Base-by-base conservation (phyloP, 2,888 invertebrate species). In the Catotricha subobsoleta region DNA sequence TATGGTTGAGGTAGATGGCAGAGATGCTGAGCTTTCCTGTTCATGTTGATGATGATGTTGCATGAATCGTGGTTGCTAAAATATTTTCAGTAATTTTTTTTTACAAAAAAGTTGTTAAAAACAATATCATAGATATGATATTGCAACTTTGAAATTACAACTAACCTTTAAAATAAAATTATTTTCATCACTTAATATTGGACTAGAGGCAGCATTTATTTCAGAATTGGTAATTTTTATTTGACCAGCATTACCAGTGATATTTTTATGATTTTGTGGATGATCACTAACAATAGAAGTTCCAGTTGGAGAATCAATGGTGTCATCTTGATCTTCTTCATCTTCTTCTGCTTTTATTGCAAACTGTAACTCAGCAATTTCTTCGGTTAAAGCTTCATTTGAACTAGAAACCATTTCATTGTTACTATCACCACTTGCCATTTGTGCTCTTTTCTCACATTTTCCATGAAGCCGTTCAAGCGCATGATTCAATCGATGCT, bases 401-500 rank as follows among this genome's bases (percentile, higher is more conserved):
- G 80, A 76, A 55, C 79, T 80, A 33, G 79, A 72, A 2, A 80
- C 80, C 48, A 76, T 71, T 49, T 80, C 78, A 52, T 70, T 69
- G 19, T 67, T 65, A 46, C 5, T 25, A 12, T n/a, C 28, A 13
- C 12, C 12, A 2, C 10, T n/a, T n/a, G 52, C 44, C 20, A 46
- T 40, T 4, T 40, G 18, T 19, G 54, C 57, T 4, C 55, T 50
- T 29, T 58, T 59, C 13, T 67, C 68, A 47, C 71, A 67, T 52
- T 77, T 77, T 6, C 82, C 78, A 54, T 86, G 86, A 42, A 86
- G 67, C 47, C 83, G 72, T 57, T 86, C 86, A 28, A 87, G 60
- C 0, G 86, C 83, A 58, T 88, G 87, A 54, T 87, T 88, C 43
- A 87, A 69, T 19, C 87, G 73, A 56, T 87, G 87, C 59, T 88